Conservation (phyloP, 2,797 vertebrate genomes). For the Acanthiza pusilla region DNA sequence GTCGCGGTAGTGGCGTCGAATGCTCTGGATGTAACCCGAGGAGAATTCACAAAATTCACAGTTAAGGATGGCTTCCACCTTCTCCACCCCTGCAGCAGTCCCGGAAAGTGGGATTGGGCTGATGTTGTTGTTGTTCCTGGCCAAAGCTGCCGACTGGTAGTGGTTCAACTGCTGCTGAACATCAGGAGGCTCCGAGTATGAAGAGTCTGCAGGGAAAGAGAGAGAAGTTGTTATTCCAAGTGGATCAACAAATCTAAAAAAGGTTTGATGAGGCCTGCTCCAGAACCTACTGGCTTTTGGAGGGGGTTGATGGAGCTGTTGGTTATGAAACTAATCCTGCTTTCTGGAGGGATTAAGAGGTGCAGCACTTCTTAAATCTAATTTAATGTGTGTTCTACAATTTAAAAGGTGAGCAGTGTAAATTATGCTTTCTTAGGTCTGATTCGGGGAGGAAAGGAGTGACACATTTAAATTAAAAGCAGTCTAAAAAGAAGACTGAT, state of each 20-base stretch:
- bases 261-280: background rate
- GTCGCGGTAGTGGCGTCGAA: constrained; percentile 95
- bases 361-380: background rate
- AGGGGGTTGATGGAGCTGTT: background rate
- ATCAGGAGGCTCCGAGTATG: constrained; percentile 90
- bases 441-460: background rate
- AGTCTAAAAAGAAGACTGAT: background rate
- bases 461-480: constrained; percentile 25
- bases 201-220: constrained; percentile 78
- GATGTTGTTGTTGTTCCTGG: constrained; percentile 79
- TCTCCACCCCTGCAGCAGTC: constrained; percentile 57
- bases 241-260: background rate
- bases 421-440: constrained; percentile 4
- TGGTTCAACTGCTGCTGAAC: constrained; percentile 94
- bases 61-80: constrained; percentile 82
- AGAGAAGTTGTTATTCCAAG: background rate
- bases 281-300: background rate
- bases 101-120: constrained; percentile 76
- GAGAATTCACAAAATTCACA: constrained; percentile 99
- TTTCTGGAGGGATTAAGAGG: background rate
- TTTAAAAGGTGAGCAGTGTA: background rate
- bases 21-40: constrained; percentile 98
- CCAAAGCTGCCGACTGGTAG: constrained; percentile 88
- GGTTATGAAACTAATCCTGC: background rate
- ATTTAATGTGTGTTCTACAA: background rate